phyloP scores from a whole-genome alignment of 1,140 invertebrate species.

The Drosophila rufa region DNA sequence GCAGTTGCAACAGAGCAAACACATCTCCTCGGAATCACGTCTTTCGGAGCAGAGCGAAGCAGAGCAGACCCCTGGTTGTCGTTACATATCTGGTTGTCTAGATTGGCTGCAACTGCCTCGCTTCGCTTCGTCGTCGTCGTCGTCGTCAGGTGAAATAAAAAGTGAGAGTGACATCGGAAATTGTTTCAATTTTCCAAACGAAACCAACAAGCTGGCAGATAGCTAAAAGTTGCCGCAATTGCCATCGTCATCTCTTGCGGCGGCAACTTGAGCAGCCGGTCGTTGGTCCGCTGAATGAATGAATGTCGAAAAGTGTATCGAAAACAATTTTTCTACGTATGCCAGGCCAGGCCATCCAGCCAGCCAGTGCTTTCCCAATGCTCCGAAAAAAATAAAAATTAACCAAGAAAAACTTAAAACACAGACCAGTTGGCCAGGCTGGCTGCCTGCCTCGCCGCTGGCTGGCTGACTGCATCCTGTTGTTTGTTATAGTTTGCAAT shows the following conservation, averaged over 20 bases:
- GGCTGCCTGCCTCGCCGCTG: constrained; percentile 12
- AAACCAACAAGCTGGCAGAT: constrained; percentile 68
- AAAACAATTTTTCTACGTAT: constrained; percentile 76
- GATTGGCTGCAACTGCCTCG: constrained; percentile 62
- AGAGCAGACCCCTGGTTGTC: constrained; percentile 53
- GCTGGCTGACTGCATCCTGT: constrained; percentile 69
- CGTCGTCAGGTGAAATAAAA: constrained; percentile 75
- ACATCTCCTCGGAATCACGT: constrained; percentile 77
- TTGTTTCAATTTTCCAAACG: constrained; percentile 85
- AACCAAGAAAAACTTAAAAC: constrained; percentile 35
- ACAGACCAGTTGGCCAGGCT: constrained; percentile 53
- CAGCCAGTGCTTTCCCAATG: constrained; percentile 56
- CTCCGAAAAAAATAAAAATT: constrained; percentile 42
- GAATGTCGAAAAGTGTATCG: constrained; percentile 84
- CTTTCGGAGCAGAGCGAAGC: constrained; percentile 43
- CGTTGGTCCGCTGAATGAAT: constrained; percentile 77
- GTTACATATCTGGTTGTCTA: constrained; percentile 82
- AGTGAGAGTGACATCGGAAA: constrained; percentile 85
- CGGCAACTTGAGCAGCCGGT: constrained; percentile 49
- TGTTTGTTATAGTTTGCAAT: constrained; percentile 78
- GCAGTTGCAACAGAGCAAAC: constrained; percentile 70
- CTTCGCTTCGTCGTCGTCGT: constrained; percentile 22
- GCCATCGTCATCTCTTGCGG: constrained; percentile 45
- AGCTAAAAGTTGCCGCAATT: constrained; percentile 72
- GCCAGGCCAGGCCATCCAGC: constrained; percentile 7